Evolutionary conservation across 1,140 invertebrate genomes (phyloP).

Genomic region (Plectrocnemia conspersa): DNA sequence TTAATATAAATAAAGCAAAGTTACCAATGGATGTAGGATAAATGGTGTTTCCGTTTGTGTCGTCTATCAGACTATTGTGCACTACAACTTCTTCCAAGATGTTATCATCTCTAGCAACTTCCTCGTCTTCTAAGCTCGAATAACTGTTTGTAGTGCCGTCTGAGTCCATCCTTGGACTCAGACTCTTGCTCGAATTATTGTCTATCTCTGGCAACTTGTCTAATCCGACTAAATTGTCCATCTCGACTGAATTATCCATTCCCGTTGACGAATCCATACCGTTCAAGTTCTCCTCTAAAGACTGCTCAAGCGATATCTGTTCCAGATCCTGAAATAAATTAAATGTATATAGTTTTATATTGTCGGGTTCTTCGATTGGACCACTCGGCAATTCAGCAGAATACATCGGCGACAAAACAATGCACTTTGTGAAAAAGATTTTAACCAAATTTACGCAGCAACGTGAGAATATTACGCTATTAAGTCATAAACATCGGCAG

Average conservation of each 20-base stretch:
- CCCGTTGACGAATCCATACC: constrained; percentile 10
- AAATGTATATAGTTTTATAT: constrained; percentile 44
- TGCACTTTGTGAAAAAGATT: too few species aligned
- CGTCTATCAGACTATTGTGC: constrained; percentile 36
- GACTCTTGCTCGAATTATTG: constrained; percentile 23
- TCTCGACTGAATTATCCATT: constrained; percentile 20
- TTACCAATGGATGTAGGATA: constrained; percentile 23
- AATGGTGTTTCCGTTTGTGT: constrained; percentile 32
- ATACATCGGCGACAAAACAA: too few species aligned
- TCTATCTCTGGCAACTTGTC: constrained; percentile 17
- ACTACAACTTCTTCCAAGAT: constrained; percentile 30
- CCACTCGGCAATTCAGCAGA: too few species aligned
- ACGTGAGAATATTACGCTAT: too few species aligned
- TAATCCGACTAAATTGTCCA: constrained; percentile 29
- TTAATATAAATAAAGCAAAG: not conserved
- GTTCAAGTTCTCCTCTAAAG: constrained; percentile 26
- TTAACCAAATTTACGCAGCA: too few species aligned
- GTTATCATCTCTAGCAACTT: constrained; percentile 27
- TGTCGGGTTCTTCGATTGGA: too few species aligned
- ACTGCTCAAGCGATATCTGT: constrained; percentile 27
- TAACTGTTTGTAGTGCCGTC: constrained; percentile 31
- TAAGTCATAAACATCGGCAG: too few species aligned
- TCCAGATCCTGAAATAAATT: constrained; percentile 43
- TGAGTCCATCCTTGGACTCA: constrained; percentile 18
- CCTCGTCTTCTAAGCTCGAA: constrained; percentile 33